Conservation (phyloP, 2,797 vertebrate genomes). For the Aplochiton taeniatus region DNA sequence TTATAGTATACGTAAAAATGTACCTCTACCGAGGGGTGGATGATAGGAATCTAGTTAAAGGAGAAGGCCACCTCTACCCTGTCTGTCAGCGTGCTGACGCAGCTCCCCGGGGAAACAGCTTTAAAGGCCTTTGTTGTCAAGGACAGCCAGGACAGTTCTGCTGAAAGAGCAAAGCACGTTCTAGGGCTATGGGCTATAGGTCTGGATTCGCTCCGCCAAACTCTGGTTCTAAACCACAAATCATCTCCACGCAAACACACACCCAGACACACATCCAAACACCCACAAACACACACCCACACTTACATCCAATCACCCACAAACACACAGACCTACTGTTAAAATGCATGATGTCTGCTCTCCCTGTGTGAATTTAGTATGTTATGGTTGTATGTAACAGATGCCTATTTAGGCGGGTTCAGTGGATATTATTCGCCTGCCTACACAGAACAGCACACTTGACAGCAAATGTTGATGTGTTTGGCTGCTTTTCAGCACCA, state of each 20-base stretch:
- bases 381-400: too few relatives aligned
- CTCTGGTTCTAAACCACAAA: not conserved
- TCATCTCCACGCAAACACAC: not conserved
- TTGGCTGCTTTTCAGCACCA: too few relatives aligned
- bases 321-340: not conserved
- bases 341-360: too few relatives aligned
- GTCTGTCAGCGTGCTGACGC: conserved; percentile 56
- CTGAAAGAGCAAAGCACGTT: conserved; percentile 38
- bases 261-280: not conserved
- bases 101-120: conserved; percentile 43
- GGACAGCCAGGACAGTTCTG: conserved; percentile 41
- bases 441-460: too few relatives aligned
- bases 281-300: not conserved
- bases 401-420: too few relatives aligned
- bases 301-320: not conserved
- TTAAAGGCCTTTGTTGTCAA: conserved; percentile 49
- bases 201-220: not conserved
- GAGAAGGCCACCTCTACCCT: conserved; percentile 53
- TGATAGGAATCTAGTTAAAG: conserved; percentile 63
- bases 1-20: not conserved
- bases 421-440: too few relatives aligned
- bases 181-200: conserved; percentile 21
- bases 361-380: too few relatives aligned
- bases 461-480: too few relatives aligned
- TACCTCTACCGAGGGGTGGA: conserved; percentile 48